Evolutionary conservation across 2,113 vertebrate species (phyloP).

Genomic region (Mobula birostris): DNA sequence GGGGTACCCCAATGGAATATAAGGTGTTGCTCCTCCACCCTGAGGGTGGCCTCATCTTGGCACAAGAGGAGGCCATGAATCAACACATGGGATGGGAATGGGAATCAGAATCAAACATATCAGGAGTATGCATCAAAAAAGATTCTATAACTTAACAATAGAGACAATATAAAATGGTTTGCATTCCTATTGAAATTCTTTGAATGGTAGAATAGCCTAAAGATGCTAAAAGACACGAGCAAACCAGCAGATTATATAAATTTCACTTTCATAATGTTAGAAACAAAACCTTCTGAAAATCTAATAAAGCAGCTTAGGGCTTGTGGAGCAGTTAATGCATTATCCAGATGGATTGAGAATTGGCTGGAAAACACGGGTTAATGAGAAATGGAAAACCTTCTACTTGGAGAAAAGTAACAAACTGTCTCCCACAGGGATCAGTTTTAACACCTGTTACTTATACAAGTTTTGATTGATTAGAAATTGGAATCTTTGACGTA

Average conservation of each 20-base stretch:
- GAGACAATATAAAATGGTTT: background rate
- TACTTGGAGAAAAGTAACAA: background rate
- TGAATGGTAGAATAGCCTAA: background rate
- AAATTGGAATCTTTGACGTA: background rate
- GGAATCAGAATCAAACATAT: background rate
- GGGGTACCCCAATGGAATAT: too few species aligned
- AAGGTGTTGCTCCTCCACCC: too few species aligned
- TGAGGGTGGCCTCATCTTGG: too few species aligned
- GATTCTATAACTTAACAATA: background rate
- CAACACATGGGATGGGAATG: too few species aligned
- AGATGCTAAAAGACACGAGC: background rate
- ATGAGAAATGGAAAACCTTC: background rate
- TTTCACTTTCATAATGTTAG: background rate
- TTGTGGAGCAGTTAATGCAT: background rate
- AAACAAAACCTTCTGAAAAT: background rate
- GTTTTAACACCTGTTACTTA: background rate
- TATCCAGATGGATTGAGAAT: background rate
- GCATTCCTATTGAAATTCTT: background rate
- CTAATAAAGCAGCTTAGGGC: background rate
- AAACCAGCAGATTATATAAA: background rate
- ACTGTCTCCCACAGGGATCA: background rate
- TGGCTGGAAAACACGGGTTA: background rate
- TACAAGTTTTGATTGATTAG: background rate
- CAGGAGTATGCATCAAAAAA: background rate
- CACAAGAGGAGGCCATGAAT: too few species aligned